Evolutionary conservation across 2,888 invertebrate species (phyloP).

Genomic region (Drosophila melanocephala): DNA sequence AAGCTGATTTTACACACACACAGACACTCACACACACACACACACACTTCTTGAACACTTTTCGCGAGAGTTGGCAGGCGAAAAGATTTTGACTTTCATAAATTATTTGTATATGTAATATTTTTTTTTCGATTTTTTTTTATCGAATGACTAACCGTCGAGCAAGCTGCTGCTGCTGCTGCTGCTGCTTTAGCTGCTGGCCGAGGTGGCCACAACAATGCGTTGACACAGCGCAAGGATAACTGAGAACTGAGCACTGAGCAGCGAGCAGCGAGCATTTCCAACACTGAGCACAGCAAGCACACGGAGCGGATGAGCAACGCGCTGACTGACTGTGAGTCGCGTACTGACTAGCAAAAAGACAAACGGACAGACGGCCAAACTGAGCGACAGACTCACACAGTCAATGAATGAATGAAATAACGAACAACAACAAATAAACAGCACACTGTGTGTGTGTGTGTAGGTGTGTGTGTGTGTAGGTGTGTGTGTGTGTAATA

Average conservation of each 20-base stretch:
- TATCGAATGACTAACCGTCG: slow-evolving; percentile 61
- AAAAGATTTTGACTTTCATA: neutral
- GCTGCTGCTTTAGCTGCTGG: slow-evolving; percentile 1
- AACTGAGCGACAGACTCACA: slow-evolving; percentile 44
- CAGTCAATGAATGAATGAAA: slow-evolving; percentile 66
- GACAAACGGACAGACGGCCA: slow-evolving; percentile 45
- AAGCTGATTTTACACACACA: slow-evolving; percentile 1
- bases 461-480: slow-evolving; percentile 20
- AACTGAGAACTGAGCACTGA: slow-evolving; percentile 62
- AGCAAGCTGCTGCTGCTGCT: slow-evolving; percentile 33
- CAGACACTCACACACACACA: neutral
- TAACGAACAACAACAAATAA: slow-evolving; percentile 51
- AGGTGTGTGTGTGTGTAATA: slow-evolving; percentile 41
- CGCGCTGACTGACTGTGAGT: slow-evolving; percentile 49
- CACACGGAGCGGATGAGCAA: slow-evolving; percentile 75
- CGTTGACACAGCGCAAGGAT: slow-evolving; percentile 78
- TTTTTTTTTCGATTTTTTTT: slow-evolving; percentile 9
- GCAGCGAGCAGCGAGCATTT: slow-evolving; percentile 55
- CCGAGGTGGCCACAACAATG: slow-evolving; percentile 67
- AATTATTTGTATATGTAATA: slow-evolving; percentile 16
- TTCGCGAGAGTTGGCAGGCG: neutral
- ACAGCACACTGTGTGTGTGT: slow-evolving; percentile 54
- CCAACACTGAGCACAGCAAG: slow-evolving; percentile 47
- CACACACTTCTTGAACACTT: neutral
- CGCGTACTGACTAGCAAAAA: slow-evolving; percentile 38